Conservation (phyloP, 2,113 vertebrate species). For the Kryptolebias marmoratus region DNA sequence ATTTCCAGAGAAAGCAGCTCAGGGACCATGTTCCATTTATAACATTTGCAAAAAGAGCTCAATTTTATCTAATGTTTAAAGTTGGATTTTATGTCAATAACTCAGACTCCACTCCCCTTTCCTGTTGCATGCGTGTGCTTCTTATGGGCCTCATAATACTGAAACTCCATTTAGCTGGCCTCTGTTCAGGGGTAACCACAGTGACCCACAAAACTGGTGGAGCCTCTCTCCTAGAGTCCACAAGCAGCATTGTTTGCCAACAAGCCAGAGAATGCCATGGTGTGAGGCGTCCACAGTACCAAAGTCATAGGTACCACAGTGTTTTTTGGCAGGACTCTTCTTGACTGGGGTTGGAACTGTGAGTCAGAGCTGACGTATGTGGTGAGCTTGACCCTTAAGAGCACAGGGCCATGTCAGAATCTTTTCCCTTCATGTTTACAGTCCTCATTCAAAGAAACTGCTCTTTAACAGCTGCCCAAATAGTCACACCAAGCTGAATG, state of each 20-base stretch:
- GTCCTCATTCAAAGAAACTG: conserved; percentile 71
- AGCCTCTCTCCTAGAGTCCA: conserved; percentile 42
- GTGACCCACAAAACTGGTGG: conserved; percentile 47
- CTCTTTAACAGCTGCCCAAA: conserved; percentile 78
- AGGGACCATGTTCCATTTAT: background rate
- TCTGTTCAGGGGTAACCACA: conserved; percentile 52
- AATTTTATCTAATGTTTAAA: background rate
- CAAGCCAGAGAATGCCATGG: conserved; percentile 45
- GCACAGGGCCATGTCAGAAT: conserved; percentile 57
- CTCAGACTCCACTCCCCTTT: conserved; percentile 40
- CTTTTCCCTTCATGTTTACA: conserved; percentile 71
- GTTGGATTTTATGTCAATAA: conserved; percentile 51
- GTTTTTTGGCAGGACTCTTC: conserved; percentile 37
- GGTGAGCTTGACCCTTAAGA: conserved; percentile 51
- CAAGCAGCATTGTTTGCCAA: conserved; percentile 41
- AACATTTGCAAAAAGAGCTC: too few relatives aligned
- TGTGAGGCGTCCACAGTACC: conserved; percentile 36
- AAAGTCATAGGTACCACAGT: conserved; percentile 23
- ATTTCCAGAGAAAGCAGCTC: too few relatives aligned
- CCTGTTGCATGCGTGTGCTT: conserved; percentile 19
- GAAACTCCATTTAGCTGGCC: conserved; percentile 47
- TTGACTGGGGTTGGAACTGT: conserved; percentile 56
- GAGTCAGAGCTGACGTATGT: conserved; percentile 59
- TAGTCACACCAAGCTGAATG: conserved; percentile 73
- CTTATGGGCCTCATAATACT: conserved; percentile 26